phyloP scores from a whole-genome alignment of 2,888 invertebrate genomes.

The Hymenopus coronatus region DNA sequence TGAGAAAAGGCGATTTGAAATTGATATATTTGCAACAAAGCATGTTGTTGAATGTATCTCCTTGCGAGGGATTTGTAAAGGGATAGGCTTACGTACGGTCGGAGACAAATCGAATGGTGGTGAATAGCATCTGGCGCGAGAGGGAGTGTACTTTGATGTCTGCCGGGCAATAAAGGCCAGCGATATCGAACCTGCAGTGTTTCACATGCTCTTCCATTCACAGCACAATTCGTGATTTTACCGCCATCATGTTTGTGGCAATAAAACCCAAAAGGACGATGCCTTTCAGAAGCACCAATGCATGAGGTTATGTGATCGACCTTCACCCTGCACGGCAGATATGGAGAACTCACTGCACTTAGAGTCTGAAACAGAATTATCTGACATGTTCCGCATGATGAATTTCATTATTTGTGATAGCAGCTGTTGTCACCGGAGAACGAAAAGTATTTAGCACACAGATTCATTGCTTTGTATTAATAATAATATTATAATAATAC shows the following conservation, averaged over 20 bases:
- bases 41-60: background rate
- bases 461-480: too few relatives aligned
- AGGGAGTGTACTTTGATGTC: background rate
- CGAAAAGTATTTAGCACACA: too few relatives aligned
- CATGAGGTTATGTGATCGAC: background rate
- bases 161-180: background rate
- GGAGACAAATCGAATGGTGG: background rate
- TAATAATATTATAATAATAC: too few relatives aligned
- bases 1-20: background rate
- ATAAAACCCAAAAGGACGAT: background rate
- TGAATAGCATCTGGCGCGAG: background rate
- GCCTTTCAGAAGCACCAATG: background rate
- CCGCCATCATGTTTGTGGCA: background rate
- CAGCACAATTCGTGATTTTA: background rate
- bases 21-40: background rate
- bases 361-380: too few relatives aligned
- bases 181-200: background rate
- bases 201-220: background rate
- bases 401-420: too few relatives aligned
- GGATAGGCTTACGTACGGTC: background rate
- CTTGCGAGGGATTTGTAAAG: background rate
- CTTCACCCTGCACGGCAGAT: background rate
- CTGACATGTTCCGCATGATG: too few relatives aligned
- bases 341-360: background rate
- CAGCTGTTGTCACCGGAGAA: too few relatives aligned